phyloP scores from a whole-genome alignment of 2,113 vertebrate species.

The Mustela lutreola region DNA sequence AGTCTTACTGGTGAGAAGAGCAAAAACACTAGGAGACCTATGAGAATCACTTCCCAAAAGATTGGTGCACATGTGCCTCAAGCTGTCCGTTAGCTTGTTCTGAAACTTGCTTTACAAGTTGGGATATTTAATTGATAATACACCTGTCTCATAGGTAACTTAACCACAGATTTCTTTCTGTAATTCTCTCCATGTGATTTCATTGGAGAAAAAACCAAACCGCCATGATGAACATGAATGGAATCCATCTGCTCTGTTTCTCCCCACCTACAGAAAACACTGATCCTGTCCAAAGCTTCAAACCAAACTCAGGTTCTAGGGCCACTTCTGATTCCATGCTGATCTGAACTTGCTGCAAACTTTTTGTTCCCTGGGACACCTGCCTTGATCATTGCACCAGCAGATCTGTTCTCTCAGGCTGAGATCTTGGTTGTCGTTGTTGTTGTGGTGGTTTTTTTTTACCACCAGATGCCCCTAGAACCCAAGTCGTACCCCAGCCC shows the following conservation, averaged over 20 bases:
- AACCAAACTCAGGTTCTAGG: background rate
- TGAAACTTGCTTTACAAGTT: background rate
- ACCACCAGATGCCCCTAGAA: background rate
- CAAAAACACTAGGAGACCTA: background rate
- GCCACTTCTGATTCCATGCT: background rate
- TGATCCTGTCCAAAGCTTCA: background rate
- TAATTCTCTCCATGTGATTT: background rate
- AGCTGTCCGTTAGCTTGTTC: background rate
- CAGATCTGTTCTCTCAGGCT: background rate
- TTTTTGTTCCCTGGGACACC: background rate
- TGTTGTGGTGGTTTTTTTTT: background rate
- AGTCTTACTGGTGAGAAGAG: background rate
- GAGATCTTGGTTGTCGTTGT: background rate
- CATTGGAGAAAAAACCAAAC: background rate
- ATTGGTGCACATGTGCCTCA: background rate
- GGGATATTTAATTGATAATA: background rate
- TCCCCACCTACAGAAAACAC: background rate
- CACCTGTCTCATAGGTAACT: background rate
- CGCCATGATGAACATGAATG: background rate
- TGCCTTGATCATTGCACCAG: background rate
- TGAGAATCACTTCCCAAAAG: background rate
- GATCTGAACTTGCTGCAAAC: background rate
- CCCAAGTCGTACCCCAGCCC: background rate
- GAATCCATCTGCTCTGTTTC: background rate
- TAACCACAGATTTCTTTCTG: background rate